Percentiles rank a stretch among this genome's conserved stretches.
Conservation (phyloP, 2,797 vertebrate species). For the Hippocampus kuda region DNA sequence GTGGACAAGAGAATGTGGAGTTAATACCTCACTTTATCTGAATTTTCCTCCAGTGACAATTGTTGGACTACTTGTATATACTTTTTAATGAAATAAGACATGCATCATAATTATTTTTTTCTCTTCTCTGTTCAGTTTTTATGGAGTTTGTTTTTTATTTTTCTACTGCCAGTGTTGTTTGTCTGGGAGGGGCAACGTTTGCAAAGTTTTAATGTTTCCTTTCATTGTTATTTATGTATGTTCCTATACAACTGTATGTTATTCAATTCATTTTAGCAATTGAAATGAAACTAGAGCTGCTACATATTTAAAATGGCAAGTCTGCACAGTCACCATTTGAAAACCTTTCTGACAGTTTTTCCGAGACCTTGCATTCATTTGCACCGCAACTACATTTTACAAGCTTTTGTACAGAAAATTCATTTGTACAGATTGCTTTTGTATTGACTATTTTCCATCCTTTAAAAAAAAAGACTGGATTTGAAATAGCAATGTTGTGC, state of each 20-base stretch:
- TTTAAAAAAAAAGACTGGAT: slow-evolving; percentile 60
- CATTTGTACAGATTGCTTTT: slow-evolving; percentile 73
- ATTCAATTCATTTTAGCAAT: slow-evolving; percentile 35
- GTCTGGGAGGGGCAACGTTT: slow-evolving; percentile 21
- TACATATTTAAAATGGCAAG: slow-evolving; percentile 55
- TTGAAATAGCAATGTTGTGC: slow-evolving; percentile 67
- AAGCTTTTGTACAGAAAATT: slow-evolving; percentile 71
- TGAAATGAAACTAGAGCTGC: slow-evolving; percentile 74
- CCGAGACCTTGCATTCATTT: slow-evolving; percentile 58
- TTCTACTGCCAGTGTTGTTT: slow-evolving; percentile 54
- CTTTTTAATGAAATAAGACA: slow-evolving; percentile 72
- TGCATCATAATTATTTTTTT: slow-evolving; percentile 44
- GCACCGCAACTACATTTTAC: slow-evolving; percentile 69
- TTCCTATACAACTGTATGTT: slow-evolving; percentile 33
- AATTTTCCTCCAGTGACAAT: slow-evolving; percentile 70
- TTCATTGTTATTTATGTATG: slow-evolving; percentile 64
- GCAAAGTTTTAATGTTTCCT: slow-evolving; percentile 38
- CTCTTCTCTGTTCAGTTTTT: slow-evolving; percentile 13
- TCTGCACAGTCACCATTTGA: slow-evolving; percentile 54
- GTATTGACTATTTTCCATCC: slow-evolving; percentile 57
- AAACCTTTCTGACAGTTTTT: slow-evolving; percentile 43
- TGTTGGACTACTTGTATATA: slow-evolving; percentile 67
- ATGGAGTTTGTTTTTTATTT: slow-evolving; percentile 49
- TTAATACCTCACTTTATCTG: slow-evolving; percentile 87
- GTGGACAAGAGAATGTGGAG: slow-evolving; percentile 57